phyloP scores from a whole-genome alignment of 2,113 vertebrate genomes.

The Saccopteryx bilineata region DNA sequence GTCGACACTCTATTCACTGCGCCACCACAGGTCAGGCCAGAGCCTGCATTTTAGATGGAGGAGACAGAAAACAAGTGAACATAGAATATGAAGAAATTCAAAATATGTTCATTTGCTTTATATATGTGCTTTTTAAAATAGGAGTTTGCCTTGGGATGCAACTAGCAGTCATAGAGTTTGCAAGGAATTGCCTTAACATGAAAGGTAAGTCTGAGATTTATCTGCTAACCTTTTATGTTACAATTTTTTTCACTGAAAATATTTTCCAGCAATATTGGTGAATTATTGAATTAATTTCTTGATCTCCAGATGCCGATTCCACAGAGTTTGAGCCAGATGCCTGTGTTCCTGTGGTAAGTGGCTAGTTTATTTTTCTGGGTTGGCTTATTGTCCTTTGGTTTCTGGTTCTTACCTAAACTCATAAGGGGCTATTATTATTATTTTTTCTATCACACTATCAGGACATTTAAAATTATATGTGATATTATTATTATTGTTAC shows the following conservation, averaged over 20 bases:
- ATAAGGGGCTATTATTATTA: background rate
- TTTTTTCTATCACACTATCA: background rate
- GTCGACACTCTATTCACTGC: too few species aligned
- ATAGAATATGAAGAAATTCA: background rate
- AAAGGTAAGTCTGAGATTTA: slow-evolving; percentile 84
- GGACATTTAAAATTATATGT: background rate
- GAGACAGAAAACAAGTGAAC: background rate
- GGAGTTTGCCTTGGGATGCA: slow-evolving; percentile 92
- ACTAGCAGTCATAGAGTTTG: slow-evolving; percentile 90
- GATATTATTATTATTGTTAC: background rate
- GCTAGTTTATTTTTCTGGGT: slow-evolving; percentile 37
- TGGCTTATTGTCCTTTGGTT: slow-evolving; percentile 29
- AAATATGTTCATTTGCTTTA: background rate
- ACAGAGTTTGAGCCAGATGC: slow-evolving; percentile 90
- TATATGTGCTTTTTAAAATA: slow-evolving; percentile 59
- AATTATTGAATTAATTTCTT: slow-evolving; percentile 70
- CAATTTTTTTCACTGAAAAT: background rate
- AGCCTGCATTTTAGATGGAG: background rate
- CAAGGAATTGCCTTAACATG: slow-evolving; percentile 89
- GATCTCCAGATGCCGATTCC: slow-evolving; percentile 89
- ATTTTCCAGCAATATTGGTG: slow-evolving; percentile 16
- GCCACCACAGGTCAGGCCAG: too few species aligned
- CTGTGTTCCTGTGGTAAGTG: slow-evolving; percentile 88
- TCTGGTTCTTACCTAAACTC: slow-evolving; percentile 12
- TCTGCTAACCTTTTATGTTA: background rate